These are phyloP conservation scores for Ptyas mucosa DNA, from an alignment of 2,113 vertebrate genomes.

Conservation along the genomic window DNA sequence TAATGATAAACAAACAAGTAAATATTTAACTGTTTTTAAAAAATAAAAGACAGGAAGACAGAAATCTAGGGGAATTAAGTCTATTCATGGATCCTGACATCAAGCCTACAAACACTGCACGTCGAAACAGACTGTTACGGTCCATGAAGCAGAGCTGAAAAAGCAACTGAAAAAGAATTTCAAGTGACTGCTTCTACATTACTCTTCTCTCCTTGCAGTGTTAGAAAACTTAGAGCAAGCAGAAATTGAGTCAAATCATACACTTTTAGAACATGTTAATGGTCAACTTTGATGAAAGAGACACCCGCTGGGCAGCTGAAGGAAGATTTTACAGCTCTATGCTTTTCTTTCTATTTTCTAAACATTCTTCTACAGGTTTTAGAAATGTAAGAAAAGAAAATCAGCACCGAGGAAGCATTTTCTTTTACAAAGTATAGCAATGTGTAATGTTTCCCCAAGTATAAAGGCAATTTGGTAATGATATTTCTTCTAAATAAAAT, in stretches of 20 bases:
- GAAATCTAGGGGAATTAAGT: neutral
- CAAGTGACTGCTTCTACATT: neutral
- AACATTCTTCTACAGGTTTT: neutral
- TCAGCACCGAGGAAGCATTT: neutral
- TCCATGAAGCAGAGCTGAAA: neutral
- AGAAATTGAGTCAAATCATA: neutral
- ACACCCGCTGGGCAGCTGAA: neutral
- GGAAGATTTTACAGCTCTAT: neutral
- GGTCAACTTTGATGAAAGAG: neutral
- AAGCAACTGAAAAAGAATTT: neutral
- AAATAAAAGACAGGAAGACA: neutral
- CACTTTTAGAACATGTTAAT: neutral
- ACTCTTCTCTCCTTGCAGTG: neutral
- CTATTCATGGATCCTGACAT: neutral
- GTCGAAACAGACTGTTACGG: neutral
- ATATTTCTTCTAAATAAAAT: neutral
- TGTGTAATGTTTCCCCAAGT: neutral
- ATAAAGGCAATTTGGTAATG: neutral
- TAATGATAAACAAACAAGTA: slow-evolving; percentile 76
- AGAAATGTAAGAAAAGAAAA: neutral
- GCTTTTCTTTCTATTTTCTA: neutral
- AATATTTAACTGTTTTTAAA: slow-evolving; percentile 55
- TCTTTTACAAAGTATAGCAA: neutral
- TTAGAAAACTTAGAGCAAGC: neutral
- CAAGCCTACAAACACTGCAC: neutral